Evolutionary conservation across 2,113 vertebrate species (phyloP).

Genomic region (Paracanthobrama guichenoti): DNA sequence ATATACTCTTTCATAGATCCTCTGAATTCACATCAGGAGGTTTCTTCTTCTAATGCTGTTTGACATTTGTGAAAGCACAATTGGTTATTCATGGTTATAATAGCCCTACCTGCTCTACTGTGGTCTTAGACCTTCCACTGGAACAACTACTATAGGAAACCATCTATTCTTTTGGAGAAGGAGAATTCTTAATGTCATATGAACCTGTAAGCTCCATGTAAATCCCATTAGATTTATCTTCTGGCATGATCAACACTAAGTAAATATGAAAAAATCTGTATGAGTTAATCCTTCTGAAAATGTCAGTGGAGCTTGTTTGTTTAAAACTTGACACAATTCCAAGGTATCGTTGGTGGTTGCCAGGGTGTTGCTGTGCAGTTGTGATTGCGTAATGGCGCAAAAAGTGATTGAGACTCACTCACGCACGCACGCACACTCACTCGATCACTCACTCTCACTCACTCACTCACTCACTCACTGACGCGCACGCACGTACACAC

Average conservation of each 20-base stretch:
- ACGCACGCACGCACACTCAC: not conserved
- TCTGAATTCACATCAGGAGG: constrained; percentile 19
- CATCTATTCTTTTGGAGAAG: not conserved
- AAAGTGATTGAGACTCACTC: not conserved
- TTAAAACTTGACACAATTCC: not conserved
- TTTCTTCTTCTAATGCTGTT: not conserved
- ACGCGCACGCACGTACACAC: no score
- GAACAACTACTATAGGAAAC: not conserved
- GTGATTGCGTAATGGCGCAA: not conserved
- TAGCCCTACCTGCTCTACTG: not conserved
- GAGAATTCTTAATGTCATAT: not conserved
- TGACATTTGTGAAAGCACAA: constrained; percentile 29
- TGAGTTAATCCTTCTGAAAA: not conserved
- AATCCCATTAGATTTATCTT: constrained; percentile 26
- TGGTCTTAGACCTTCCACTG: not conserved
- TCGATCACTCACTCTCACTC: no score
- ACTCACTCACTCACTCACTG: no score
- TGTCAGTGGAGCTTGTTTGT: not conserved
- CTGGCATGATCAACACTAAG: constrained; percentile 14
- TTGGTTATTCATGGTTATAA: not conserved
- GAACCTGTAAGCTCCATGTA: constrained; percentile 18
- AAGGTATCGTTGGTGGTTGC: not conserved
- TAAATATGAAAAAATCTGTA: not conserved
- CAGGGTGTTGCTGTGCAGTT: not conserved
- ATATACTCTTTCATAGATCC: not conserved